These are phyloP conservation scores for Myotis findleyi DNA, from an alignment of 2,797 vertebrate genomes.

Conservation along the genomic window DNA sequence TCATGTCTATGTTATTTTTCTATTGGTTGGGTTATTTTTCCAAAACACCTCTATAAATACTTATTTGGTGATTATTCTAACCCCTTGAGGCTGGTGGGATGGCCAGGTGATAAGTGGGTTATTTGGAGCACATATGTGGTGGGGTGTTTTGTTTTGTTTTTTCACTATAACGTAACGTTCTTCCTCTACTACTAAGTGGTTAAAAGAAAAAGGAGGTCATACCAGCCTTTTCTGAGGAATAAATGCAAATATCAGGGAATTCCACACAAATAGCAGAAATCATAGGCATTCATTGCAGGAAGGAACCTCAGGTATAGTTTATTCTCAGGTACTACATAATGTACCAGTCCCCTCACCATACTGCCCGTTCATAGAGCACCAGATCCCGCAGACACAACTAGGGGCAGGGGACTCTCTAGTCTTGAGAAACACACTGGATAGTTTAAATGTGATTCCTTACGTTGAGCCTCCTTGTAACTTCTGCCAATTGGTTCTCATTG, in stretches of 20 bases:
- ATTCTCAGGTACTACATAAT: accelerated
- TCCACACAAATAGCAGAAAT: background rate
- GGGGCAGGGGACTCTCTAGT: background rate
- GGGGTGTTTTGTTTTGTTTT: background rate
- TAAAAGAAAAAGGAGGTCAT: background rate
- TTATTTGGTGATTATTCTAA: background rate
- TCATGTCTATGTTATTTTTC: background rate
- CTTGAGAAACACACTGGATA: background rate
- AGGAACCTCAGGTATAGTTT: background rate
- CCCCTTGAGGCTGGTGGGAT: background rate
- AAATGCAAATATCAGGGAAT: background rate
- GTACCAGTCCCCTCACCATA: accelerated
- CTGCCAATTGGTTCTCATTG: background rate
- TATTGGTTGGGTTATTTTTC: background rate
- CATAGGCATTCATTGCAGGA: background rate
- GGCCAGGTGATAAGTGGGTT: background rate
- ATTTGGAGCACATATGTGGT: background rate
- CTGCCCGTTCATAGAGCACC: background rate
- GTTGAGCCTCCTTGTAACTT: background rate
- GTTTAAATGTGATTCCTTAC: background rate
- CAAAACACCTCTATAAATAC: background rate
- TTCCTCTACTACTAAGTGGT: background rate
- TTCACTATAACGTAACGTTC: background rate
- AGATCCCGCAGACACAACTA: background rate
- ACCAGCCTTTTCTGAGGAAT: background rate